These are phyloP conservation scores for Pachymerium ferrugineum DNA, from an alignment of 2,888 invertebrate genomes.

Conservation along the genomic window DNA sequence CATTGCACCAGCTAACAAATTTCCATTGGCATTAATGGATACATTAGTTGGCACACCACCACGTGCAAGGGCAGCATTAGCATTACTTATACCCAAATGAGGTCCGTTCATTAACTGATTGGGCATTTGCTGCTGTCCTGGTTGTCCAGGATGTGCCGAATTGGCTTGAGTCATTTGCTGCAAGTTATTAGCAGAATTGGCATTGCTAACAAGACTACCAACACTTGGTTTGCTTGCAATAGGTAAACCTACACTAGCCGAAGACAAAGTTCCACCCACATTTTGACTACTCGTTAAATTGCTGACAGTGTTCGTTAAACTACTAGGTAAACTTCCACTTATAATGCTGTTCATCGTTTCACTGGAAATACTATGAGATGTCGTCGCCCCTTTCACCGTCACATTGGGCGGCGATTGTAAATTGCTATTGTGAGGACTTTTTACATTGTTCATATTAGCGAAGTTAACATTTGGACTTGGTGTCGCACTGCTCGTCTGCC, in stretches of 20 bases:
- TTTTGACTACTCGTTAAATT: conserved; percentile 33
- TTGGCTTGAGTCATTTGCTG: conserved; percentile 33
- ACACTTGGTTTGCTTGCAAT: conserved; percentile 32
- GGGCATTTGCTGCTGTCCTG: conserved; percentile 35
- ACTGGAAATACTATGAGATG: conserved; percentile 40
- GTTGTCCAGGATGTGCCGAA: conserved; percentile 34
- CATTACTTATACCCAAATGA: conserved; percentile 38
- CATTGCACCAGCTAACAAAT: conserved; percentile 36
- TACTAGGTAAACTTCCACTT: conserved; percentile 34
- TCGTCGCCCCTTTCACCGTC: conserved; percentile 53
- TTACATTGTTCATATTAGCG: conserved; percentile 38
- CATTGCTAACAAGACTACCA: conserved; percentile 36
- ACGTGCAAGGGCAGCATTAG: conserved; percentile 34
- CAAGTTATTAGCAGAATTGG: conserved; percentile 39
- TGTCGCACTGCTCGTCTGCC: conserved; percentile 31
- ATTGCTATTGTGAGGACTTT: conserved; percentile 40
- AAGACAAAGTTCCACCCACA: neutral
- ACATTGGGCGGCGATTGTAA: conserved; percentile 79
- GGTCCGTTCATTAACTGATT: conserved; percentile 45
- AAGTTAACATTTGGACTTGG: conserved; percentile 38
- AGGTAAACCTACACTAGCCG: conserved; percentile 21
- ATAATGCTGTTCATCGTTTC: conserved; percentile 39
- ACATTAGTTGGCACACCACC: conserved; percentile 33
- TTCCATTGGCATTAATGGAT: conserved; percentile 35
- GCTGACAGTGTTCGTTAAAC: conserved; percentile 34